Evolutionary conservation across 1,140 invertebrate genomes (phyloP).

Genomic region (Drosophila melanica): DNA sequence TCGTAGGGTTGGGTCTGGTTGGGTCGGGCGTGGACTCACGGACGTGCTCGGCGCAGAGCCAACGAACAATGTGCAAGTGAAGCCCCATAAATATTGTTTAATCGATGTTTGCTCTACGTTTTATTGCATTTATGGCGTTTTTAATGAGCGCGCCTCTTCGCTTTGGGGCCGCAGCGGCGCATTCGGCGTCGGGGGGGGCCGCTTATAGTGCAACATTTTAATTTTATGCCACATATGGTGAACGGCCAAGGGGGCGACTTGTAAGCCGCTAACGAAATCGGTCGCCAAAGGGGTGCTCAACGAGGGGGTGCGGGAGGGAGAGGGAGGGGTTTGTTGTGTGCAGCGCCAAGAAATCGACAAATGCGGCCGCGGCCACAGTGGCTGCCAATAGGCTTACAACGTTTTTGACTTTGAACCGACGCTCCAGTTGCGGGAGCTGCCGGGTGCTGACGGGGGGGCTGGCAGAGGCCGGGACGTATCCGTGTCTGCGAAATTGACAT

Average conservation of each 20-base stretch:
- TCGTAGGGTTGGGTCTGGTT: slow-evolving; percentile 2
- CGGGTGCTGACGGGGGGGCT: neutral
- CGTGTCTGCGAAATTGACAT: slow-evolving; percentile 55
- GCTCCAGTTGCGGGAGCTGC: slow-evolving; percentile 18
- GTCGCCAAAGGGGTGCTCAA: slow-evolving; percentile 4
- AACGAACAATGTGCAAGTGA: slow-evolving; percentile 83
- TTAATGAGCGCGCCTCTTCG: slow-evolving; percentile 78
- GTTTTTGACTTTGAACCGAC: slow-evolving; percentile 81
- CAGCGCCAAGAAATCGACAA: slow-evolving; percentile 41
- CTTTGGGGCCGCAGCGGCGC: slow-evolving; percentile 7
- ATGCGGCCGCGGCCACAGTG: slow-evolving; percentile 31
- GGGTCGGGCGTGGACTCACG: slow-evolving; percentile 47
- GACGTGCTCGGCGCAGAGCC: slow-evolving; percentile 64
- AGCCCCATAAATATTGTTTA: slow-evolving; percentile 84
- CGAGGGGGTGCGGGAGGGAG: neutral
- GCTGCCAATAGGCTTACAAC: slow-evolving; percentile 65
- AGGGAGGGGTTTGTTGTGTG: neutral
- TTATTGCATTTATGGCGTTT: slow-evolving; percentile 84
- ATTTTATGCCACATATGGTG: slow-evolving; percentile 70
- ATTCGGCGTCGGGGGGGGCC: neutral
- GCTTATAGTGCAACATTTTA: slow-evolving; percentile 77
- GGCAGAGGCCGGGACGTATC: neutral
- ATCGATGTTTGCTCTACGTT: slow-evolving; percentile 84
- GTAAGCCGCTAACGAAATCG: slow-evolving; percentile 54
- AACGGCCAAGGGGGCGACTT: slow-evolving; percentile 27